Evolutionary conservation across 2,113 vertebrate species (phyloP).

Genomic region (Osmerus eperlanus): DNA sequence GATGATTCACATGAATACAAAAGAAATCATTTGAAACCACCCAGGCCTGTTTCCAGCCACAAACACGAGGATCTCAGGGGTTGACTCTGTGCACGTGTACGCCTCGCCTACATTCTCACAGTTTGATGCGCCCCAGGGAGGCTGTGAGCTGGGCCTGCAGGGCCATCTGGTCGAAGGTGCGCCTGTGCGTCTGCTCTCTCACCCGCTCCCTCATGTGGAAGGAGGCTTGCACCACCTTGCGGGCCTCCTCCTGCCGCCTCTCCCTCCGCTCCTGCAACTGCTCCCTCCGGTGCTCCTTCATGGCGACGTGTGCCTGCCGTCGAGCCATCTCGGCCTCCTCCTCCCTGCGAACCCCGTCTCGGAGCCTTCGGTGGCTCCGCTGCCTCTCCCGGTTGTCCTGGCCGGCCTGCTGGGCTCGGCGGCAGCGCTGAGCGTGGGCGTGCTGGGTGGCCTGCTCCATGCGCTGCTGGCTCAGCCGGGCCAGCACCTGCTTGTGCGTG

Average conservation of each 20-base stretch:
- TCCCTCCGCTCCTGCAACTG: conserved; percentile 60
- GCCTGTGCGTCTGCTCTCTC: conserved; percentile 50
- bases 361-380: conserved; percentile 57
- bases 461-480: conserved; percentile 57
- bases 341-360: conserved; percentile 63
- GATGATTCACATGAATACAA: no score
- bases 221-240: conserved; percentile 57
- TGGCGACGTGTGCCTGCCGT: conserved; percentile 52
- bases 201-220: conserved; percentile 67
- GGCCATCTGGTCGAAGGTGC: conserved; percentile 62
- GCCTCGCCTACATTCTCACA: conserved; percentile 23
- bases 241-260: conserved; percentile 60
- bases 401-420: conserved; percentile 30
- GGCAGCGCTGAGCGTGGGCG: conserved; percentile 20
- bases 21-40: no score
- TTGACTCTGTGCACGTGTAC: no score
- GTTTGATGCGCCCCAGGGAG: conserved; percentile 49
- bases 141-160: conserved; percentile 60
- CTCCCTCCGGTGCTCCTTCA: conserved; percentile 66
- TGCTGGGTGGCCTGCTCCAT: conserved; percentile 45
- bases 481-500: conserved; percentile 52
- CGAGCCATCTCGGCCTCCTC: conserved; percentile 56
- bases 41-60: no score
- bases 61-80: no score
- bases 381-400: conserved; percentile 54